phyloP scores from a whole-genome alignment of 2,113 vertebrate species.

The Glaucomys volans region DNA sequence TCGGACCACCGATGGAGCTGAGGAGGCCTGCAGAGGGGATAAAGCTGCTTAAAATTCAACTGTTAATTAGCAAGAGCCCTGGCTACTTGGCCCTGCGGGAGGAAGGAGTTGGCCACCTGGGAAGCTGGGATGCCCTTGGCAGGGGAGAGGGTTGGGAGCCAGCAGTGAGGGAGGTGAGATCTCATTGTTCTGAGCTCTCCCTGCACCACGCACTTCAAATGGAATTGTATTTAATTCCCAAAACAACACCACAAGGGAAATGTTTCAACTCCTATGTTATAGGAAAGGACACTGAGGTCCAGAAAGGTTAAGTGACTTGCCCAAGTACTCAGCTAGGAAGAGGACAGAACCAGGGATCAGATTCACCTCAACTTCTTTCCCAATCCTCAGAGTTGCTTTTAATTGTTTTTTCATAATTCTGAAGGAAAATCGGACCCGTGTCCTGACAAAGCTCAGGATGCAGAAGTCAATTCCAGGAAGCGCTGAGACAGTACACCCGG shows the following conservation, averaged over 20 bases:
- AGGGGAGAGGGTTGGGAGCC: neutral
- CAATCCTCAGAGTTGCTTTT: neutral
- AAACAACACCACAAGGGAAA: neutral
- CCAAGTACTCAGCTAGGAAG: neutral
- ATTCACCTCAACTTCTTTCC: neutral
- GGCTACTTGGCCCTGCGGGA: neutral
- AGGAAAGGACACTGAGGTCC: neutral
- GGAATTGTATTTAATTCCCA: slow-evolving; percentile 5
- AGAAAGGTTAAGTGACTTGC: neutral
- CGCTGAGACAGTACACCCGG: neutral
- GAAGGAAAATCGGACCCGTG: neutral
- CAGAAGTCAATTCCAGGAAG: neutral
- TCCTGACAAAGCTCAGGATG: neutral
- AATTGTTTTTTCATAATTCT: neutral
- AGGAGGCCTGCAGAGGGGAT: slow-evolving; percentile 67
- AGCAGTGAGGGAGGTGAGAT: neutral
- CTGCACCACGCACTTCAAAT: neutral
- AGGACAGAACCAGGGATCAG: neutral
- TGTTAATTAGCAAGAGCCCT: slow-evolving; percentile 78
- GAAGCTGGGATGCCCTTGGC: neutral
- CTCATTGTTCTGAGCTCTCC: neutral
- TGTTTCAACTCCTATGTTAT: neutral
- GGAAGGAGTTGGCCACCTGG: neutral
- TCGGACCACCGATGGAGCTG: slow-evolving; percentile 81
- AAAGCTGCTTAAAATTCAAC: slow-evolving; percentile 73